Evolutionary conservation across 1,140 invertebrate genomes (phyloP), one percentile per base, ranked within the genome.

Genomic region (Ceratoteleas bidentatus): DNA sequence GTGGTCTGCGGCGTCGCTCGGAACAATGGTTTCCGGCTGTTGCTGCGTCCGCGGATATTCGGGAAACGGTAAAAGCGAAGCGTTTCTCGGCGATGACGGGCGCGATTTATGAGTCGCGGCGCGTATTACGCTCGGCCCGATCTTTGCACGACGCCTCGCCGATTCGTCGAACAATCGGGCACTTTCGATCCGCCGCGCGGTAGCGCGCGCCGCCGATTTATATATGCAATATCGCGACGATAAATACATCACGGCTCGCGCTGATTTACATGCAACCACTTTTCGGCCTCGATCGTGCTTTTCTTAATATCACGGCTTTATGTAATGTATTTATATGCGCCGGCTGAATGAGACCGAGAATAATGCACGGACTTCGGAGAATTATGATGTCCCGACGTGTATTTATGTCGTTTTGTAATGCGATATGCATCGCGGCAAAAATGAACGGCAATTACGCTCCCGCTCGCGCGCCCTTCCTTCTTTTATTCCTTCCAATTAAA

Each of bases 1-100:
- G 54, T 47, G 33, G n/a, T 34, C 16, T 14, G 69, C 36, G 14
- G 52, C 64, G 14, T 47, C 43, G 47, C 45, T 56, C 0, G 5
- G 14, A 79, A 79, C 61, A 79, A 79, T 79, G 66, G 34, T 57
- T 75, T 64, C 58, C 50, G 36, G 57, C 52, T 69, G 36, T 47
- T 33, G 70, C 56, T 38, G 65, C 75, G 54, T 78, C 75, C 57
- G 38, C 58, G 65, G 14, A 68, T 49, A 64, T 77, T 62, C 75
- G 75, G 60, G 10, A 47, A 54, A 77, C 33, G 68, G 50, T 53
- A 54, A 79, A 54, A 72, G 62, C 64, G 36, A 45, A 52, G 16
- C 16, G 76, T 68, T 52, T 53, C 49, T 15, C 38, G 13, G 10
- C 13, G 69, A 81, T 69, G 70, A 81, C 65, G 60, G 33, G 45